Percentiles rank a stretch among this genome's conserved stretches.
phyloP scores from a whole-genome alignment of 2,888 invertebrate species.

The Ochropleura plecta region DNA sequence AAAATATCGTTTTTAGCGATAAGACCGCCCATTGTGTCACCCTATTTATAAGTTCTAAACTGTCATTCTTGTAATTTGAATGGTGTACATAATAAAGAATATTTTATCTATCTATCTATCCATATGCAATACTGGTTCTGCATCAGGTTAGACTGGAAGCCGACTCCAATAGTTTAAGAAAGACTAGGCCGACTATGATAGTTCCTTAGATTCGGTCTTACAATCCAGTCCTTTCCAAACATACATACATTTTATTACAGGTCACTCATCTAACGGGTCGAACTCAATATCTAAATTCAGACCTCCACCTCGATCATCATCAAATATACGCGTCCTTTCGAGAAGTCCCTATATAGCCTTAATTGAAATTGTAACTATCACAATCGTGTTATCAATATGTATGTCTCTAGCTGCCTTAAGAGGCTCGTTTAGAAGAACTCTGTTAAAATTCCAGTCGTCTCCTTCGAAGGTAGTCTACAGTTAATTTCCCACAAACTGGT shows the following conservation, averaged over 20 bases:
- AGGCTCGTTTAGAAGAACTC: slow-evolving; percentile 25
- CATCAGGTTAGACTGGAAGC: background rate
- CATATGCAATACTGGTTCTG: background rate
- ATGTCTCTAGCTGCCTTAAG: slow-evolving; percentile 24
- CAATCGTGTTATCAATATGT: slow-evolving; percentile 52
- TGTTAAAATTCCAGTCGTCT: slow-evolving; percentile 17
- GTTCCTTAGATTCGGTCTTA: background rate
- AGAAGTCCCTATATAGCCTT: slow-evolving; percentile 30
- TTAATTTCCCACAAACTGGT: slow-evolving; percentile 55
- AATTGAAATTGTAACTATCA: slow-evolving; percentile 44
- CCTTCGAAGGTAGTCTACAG: slow-evolving; percentile 23
- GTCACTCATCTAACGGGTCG: background rate
- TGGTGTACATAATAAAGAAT: too few relatives aligned
- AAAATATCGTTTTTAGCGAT: too few relatives aligned
- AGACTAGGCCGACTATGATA: background rate
- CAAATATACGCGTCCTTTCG: slow-evolving; percentile 6
- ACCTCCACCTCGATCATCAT: background rate
- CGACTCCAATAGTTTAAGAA: background rate
- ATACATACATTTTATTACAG: background rate
- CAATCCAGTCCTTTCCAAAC: too few relatives aligned
- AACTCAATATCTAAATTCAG: slow-evolving; percentile 13
- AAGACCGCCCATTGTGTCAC: too few relatives aligned
- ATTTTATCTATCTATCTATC: too few relatives aligned
- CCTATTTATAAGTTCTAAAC: too few relatives aligned
- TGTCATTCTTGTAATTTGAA: too few relatives aligned